Conservation (phyloP, 64 coral and sea anemone genomes). For the Hydrozoanthus tunicans region DNA sequence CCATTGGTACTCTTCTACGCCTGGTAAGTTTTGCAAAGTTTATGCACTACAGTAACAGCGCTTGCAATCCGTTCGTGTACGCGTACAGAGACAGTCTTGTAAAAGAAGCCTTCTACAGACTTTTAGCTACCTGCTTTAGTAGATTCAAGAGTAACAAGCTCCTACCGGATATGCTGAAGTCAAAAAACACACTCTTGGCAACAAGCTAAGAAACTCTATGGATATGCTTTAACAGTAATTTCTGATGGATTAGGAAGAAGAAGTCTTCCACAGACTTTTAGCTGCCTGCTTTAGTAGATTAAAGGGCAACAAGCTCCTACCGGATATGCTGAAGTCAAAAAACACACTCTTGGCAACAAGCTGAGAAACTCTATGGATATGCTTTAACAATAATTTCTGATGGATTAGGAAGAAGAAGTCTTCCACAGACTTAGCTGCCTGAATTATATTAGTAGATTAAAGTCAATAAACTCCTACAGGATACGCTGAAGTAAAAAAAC, state of each 20-base stretch:
- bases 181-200: background rate
- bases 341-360: background rate
- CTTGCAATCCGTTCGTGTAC: slow-evolving; percentile 45
- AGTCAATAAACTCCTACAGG: background rate
- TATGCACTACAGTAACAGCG: slow-evolving; percentile 43
- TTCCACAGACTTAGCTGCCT: background rate
- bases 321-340: background rate
- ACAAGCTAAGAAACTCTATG: background rate
- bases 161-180: background rate
- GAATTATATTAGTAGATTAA: background rate
- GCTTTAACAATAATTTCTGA: background rate
- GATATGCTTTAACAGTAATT: background rate
- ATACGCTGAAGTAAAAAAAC: background rate
- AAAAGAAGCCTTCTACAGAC: background rate
- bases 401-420: background rate
- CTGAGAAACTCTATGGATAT: background rate
- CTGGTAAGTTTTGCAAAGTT: slow-evolving; percentile 39
- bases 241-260: background rate
- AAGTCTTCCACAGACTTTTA: background rate
- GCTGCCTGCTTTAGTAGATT: background rate
- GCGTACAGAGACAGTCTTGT: slow-evolving; percentile 28
- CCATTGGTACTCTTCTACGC: background rate
- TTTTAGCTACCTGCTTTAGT: background rate
- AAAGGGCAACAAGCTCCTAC: background rate
- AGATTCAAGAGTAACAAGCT: background rate